phyloP scores from a whole-genome alignment of 1,140 invertebrate genomes.

The Calephelis virginiensis region DNA sequence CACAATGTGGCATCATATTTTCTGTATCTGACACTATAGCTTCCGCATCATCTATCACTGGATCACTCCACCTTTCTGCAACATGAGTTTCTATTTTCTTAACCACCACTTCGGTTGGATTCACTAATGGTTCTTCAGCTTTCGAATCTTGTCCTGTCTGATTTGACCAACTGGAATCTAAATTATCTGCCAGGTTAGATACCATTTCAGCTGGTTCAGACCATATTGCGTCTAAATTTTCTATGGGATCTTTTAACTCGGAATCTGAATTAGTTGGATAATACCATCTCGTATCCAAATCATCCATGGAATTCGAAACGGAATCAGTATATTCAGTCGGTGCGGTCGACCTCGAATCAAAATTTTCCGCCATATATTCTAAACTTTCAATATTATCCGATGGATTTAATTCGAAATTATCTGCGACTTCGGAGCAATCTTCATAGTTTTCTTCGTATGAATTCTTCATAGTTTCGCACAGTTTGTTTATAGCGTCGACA shows the following conservation, averaged over 20 bases:
- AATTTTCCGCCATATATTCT: slow-evolving; percentile 15
- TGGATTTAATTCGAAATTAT: background rate
- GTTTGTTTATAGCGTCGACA: slow-evolving; percentile 72
- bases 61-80: slow-evolving; percentile 48
- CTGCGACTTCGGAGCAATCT: slow-evolving; percentile 23
- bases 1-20: slow-evolving; percentile 27
- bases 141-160: background rate
- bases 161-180: background rate
- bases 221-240: slow-evolving; percentile 11
- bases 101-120: slow-evolving; percentile 38
- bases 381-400: background rate
- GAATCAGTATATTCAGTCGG: slow-evolving; percentile 6
- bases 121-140: slow-evolving; percentile 20
- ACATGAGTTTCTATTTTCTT: slow-evolving; percentile 28
- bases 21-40: slow-evolving; percentile 21
- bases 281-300: slow-evolving; percentile 8
- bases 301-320: background rate
- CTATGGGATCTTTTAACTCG: slow-evolving; percentile 7
- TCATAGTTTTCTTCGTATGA: slow-evolving; percentile 47
- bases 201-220: background rate
- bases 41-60: slow-evolving; percentile 29
- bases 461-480: slow-evolving; percentile 74
- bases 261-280: background rate
- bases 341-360: slow-evolving; percentile 20
- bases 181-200: background rate